Percentiles rank a stretch among this genome's conserved stretches.
phyloP scores from a whole-genome alignment of 2,888 invertebrate genomes.

The Ectropis crepuscularia region DNA sequence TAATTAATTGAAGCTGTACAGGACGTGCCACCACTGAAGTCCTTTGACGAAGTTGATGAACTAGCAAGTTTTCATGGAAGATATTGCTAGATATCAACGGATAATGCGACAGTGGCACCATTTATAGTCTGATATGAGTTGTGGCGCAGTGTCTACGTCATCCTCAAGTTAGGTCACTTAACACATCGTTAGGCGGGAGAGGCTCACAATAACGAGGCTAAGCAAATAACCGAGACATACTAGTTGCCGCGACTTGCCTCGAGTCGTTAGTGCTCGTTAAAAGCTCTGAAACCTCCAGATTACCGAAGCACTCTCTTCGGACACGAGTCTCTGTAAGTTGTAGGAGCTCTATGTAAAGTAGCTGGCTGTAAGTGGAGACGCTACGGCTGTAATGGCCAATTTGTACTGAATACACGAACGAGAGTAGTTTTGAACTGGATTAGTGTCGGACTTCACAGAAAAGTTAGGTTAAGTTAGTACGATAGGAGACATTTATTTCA shows the following conservation, averaged over 20 bases:
- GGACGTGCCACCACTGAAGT: too few relatives aligned
- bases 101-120: neutral
- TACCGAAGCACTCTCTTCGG: constrained; percentile 7
- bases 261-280: constrained; percentile 22
- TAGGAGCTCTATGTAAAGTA: constrained; percentile 2
- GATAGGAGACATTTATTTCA: too few relatives aligned
- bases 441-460: neutral
- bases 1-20: too few relatives aligned
- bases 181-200: constrained; percentile 27
- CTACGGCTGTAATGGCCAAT: constrained; percentile 15
- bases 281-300: constrained; percentile 19
- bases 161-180: constrained; percentile 14
- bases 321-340: constrained; percentile 5
- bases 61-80: too few relatives aligned
- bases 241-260: constrained; percentile 19
- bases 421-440: constrained; percentile 13
- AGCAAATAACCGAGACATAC: constrained; percentile 21
- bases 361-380: neutral
- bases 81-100: too few relatives aligned
- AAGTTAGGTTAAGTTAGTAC: neutral
- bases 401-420: constrained; percentile 1
- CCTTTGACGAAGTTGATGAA: too few relatives aligned
- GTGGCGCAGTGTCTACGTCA: neutral
- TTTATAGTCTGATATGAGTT: neutral
- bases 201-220: constrained; percentile 25